A percentile compares a stretch with the other conserved stretches of the same genome.
Evolutionary conservation across 2,888 invertebrate genomes (phyloP).

Genomic region (Beris morrisii): DNA sequence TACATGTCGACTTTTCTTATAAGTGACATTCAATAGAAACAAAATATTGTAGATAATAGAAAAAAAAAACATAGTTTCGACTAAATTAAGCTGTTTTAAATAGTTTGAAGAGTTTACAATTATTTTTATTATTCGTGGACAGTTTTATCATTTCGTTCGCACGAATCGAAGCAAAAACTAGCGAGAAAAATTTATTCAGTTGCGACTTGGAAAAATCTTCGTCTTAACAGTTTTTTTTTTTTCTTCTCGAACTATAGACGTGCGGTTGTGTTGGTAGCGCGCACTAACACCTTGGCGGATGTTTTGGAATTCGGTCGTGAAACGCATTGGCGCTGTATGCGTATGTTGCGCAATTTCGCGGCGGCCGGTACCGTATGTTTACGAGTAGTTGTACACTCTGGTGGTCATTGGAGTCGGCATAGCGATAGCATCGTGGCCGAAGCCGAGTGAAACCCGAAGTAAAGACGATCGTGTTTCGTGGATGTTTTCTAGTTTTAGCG

Average conservation of each 20-base stretch:
- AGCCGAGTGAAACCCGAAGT: constrained; percentile 1
- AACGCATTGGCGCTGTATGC: constrained; percentile 23
- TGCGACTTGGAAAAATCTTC: constrained; percentile 18
- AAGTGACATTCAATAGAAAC: background rate
- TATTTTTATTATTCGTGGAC: background rate
- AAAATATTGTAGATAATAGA: background rate
- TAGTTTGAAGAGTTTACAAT: background rate
- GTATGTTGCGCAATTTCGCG: constrained; percentile 39
- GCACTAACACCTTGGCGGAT: constrained; percentile 14
- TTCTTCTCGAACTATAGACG: constrained; percentile 29
- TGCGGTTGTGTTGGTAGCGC: constrained; percentile 18
- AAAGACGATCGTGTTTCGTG: constrained; percentile 3
- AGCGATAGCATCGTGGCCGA: too few relatives aligned
- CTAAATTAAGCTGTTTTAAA: background rate
- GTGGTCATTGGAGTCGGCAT: constrained; percentile 10
- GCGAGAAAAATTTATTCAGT: constrained; percentile 31
- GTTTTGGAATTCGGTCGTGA: constrained; percentile 20
- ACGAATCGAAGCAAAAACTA: too few relatives aligned
- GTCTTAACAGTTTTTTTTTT: background rate
- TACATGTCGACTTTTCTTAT: background rate
- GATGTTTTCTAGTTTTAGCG: background rate
- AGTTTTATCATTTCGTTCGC: too few relatives aligned
- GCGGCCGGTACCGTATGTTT: constrained; percentile 27
- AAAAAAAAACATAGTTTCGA: background rate
- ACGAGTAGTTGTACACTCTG: constrained; percentile 27